Evolutionary conservation across 2,113 vertebrate species (phyloP), one percentile per base, ranked within the genome.

Genomic region (Sceloporus undulatus): DNA sequence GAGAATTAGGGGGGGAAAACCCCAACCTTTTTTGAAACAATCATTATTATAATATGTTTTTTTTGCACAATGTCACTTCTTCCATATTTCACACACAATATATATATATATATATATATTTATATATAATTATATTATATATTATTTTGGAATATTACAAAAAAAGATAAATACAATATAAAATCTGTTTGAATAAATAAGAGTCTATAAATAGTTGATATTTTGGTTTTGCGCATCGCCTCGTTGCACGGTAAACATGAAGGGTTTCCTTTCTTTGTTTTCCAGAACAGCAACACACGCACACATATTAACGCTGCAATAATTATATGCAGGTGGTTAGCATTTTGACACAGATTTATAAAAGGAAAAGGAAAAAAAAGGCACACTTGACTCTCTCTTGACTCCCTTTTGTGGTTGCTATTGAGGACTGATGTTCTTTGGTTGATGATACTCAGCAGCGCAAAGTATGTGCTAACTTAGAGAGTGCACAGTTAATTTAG

Each of bases 111-210:
- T 74, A 81, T 74, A 87, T 86, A 82, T 87, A 70, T 79, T 70
- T 89, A 80, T 85, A 84, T 75, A 86, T 79, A 80, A 79, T 78
- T 78, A 88, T 85, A 85, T 74, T 77, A 84, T 84, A 88, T 89
- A 89, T 89, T 89, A 89, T 89, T 85, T 81, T 76, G 62, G 84
- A 91, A 94, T 92, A 95, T 95, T 95, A 96, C 90, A 95, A 95
- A 94, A 90, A 74, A 90, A 74, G 89, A 95, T 95, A 96, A 95
- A 96, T 95, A 96, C 92, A 92, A 93, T 96, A 95, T 95, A 95
- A 96, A 96, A 96, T 79, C 92, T 92, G 85, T 90, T 83, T 91
- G 91, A 95, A 96, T 95, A 95, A 96, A 96, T 95, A 95, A 96
- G 90, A 90, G 93, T 94, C 85, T 95, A 96, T 96, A 96, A 96